Evolutionary conservation across 2,888 invertebrate species (phyloP).

Genomic region (Machimus atricapillus): DNA sequence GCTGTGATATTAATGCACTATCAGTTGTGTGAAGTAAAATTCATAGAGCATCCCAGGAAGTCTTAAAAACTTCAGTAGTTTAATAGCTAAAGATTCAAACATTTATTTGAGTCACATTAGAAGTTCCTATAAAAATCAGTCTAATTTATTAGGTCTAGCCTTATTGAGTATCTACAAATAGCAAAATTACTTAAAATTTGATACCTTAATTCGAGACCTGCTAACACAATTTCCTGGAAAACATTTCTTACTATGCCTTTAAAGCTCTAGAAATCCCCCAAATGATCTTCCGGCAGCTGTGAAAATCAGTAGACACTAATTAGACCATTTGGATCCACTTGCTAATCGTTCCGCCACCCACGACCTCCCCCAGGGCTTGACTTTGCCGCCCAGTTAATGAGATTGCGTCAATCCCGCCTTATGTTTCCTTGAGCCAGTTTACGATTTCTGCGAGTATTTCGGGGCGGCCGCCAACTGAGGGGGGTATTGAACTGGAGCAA

Average conservation of each 20-base stretch:
- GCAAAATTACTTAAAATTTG: neutral
- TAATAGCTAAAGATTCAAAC: no score
- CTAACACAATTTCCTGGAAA: neutral
- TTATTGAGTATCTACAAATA: neutral
- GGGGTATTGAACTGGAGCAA: neutral
- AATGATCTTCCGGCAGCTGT: neutral
- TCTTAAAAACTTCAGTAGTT: no score
- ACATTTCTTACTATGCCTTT: neutral
- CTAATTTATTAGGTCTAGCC: no score
- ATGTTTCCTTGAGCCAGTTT: neutral
- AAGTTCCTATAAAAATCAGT: no score
- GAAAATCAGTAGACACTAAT: neutral
- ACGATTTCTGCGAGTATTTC: neutral
- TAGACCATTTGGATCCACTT: neutral
- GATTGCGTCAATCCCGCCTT: neutral
- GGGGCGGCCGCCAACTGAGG: neutral
- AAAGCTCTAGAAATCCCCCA: neutral
- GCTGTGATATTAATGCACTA: no score
- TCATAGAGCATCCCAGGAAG: no score
- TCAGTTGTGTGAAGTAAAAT: no score
- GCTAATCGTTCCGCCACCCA: neutral
- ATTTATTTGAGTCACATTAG: no score
- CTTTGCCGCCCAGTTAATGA: neutral
- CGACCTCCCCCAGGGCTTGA: neutral
- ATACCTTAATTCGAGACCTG: neutral